Conservation (phyloP, 2,888 invertebrate species). For the Drosophila mimica region DNA sequence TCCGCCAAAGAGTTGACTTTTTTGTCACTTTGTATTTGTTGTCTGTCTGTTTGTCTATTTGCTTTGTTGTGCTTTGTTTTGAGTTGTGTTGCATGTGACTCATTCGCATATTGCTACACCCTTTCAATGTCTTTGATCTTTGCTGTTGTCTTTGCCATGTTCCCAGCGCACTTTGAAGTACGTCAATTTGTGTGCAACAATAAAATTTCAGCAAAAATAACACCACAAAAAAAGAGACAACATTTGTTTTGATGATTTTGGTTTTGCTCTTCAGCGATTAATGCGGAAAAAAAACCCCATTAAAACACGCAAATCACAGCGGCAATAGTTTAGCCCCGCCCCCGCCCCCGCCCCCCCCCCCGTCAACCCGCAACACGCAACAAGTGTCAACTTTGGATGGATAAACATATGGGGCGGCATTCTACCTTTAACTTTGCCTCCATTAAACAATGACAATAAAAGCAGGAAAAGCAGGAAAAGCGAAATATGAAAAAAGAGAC, state of each 20-base stretch:
- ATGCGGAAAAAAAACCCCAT: constrained; percentile 56
- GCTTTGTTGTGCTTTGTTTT: constrained; percentile 24
- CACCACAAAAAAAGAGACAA: not conserved
- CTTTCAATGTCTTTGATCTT: constrained; percentile 66
- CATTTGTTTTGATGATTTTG: constrained; percentile 32
- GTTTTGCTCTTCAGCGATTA: constrained; percentile 50
- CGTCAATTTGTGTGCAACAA: constrained; percentile 48
- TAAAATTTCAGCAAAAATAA: constrained; percentile 47
- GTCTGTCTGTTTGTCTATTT: constrained; percentile 23
- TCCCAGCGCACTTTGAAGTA: constrained; percentile 65
- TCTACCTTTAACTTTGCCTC: constrained; percentile 66
- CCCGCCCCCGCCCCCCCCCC: not conserved
- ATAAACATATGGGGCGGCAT: constrained; percentile 43
- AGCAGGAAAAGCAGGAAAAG: constrained; percentile 37
- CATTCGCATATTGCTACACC: constrained; percentile 41
- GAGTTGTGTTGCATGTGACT: constrained; percentile 40
- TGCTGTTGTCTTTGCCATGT: constrained; percentile 65
- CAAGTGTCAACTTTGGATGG: constrained; percentile 71
- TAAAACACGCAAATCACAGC: constrained; percentile 41
- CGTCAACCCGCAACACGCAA: constrained; percentile 62
- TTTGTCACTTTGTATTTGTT: constrained; percentile 48
- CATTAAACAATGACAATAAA: constrained; percentile 72
- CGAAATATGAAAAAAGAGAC: constrained; percentile 14
- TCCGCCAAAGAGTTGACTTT: constrained; percentile 39
- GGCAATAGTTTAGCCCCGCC: constrained; percentile 25